These are phyloP conservation scores for Xenotilapia longispinis DNA, from an alignment of 2,113 vertebrate genomes.

Conservation along the genomic window DNA sequence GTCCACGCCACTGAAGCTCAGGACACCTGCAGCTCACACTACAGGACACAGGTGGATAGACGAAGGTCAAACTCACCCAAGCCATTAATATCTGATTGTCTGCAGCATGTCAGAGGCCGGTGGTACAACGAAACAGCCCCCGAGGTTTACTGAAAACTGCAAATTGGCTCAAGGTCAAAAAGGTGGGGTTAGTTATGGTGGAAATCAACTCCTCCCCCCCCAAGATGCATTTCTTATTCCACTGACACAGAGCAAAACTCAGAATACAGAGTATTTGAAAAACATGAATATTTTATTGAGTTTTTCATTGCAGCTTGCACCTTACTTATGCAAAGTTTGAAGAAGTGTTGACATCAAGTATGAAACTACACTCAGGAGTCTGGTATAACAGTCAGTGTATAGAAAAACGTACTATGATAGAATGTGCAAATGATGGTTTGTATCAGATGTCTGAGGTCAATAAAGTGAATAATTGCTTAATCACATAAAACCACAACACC, in stretches of 20 bases:
- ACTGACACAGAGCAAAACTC: background rate
- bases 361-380: background rate
- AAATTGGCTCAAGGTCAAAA: background rate
- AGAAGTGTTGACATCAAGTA: background rate
- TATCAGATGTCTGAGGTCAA: background rate
- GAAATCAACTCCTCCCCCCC: background rate
- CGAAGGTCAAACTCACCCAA: background rate
- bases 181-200: background rate
- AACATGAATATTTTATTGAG: conserved; percentile 23
- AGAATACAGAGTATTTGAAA: background rate
- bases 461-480: background rate
- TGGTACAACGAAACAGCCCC: background rate
- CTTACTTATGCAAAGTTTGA: background rate
- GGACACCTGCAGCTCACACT: background rate
- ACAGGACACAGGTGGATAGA: background rate
- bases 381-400: background rate
- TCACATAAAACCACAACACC: background rate
- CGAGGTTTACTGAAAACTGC: background rate
- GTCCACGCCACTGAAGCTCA: background rate
- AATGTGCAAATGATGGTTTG: background rate
- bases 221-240: background rate
- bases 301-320: background rate
- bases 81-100: background rate
- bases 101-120: background rate
- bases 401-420: background rate